A percentile compares a stretch with the other conserved stretches of the same genome.
Evolutionary conservation across 2,797 vertebrate species (phyloP).

Genomic region (Protonibea diacanthus): DNA sequence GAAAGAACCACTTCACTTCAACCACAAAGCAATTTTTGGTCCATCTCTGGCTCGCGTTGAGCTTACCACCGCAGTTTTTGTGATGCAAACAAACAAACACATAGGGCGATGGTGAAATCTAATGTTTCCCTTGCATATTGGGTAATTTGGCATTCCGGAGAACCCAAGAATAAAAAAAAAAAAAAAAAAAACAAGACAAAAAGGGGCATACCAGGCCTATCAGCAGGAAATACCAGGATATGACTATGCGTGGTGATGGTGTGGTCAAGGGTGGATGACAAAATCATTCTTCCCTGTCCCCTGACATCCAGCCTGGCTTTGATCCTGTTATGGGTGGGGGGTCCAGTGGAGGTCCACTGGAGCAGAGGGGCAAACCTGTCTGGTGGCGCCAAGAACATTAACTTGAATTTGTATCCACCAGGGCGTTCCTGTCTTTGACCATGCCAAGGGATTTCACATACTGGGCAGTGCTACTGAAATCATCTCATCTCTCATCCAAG

Average conservation of each 20-base stretch:
- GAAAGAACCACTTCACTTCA: slow-evolving; percentile 49
- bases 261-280: slow-evolving; percentile 57
- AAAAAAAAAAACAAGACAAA: slow-evolving; percentile 50
- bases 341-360: slow-evolving; percentile 43
- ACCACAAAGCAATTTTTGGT: slow-evolving; percentile 62
- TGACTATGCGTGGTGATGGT: slow-evolving; percentile 53
- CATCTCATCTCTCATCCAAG: slow-evolving; percentile 51
- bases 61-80: slow-evolving; percentile 45
- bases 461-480: slow-evolving; percentile 47
- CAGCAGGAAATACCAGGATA: slow-evolving; percentile 79
- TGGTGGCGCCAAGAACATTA: slow-evolving; percentile 47
- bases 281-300: slow-evolving; percentile 53
- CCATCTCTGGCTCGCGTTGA: slow-evolving; percentile 37
- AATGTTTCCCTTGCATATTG: slow-evolving; percentile 59
- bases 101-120: slow-evolving; percentile 58
- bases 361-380: slow-evolving; percentile 56
- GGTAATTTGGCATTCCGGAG: slow-evolving; percentile 67
- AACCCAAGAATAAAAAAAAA: slow-evolving; percentile 47
- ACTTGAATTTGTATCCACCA: slow-evolving; percentile 41
- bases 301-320: slow-evolving; percentile 64
- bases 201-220: slow-evolving; percentile 76
- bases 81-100: slow-evolving; percentile 67
- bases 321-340: slow-evolving; percentile 59
- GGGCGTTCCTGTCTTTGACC: slow-evolving; percentile 65
- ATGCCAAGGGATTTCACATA: slow-evolving; percentile 62